Conservation (phyloP, 1,140 invertebrate species). For the Halictus rubicundus region DNA sequence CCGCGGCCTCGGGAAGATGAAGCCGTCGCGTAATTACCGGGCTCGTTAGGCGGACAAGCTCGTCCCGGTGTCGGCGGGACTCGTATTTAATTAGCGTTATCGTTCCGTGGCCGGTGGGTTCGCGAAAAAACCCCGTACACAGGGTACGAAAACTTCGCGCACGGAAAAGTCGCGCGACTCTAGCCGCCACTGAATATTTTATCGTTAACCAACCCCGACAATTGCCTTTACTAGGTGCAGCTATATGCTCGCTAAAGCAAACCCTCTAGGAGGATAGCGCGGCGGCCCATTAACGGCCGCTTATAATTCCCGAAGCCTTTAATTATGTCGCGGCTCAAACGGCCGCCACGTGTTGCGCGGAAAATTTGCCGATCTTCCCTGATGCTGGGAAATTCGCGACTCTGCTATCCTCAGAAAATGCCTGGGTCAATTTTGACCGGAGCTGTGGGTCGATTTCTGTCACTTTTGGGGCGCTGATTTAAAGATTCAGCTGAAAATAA, state of each 20-base stretch:
- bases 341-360: background rate
- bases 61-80: constrained; percentile 70
- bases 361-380: background rate
- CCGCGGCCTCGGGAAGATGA: constrained; percentile 76
- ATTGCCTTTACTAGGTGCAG: background rate
- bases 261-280: background rate
- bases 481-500: no score
- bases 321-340: background rate
- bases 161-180: constrained; percentile 12
- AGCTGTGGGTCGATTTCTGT: no score
- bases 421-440: no score
- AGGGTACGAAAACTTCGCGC: background rate
- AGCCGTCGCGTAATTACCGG: constrained; percentile 79
- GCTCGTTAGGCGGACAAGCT: constrained; percentile 75
- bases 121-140: no score
- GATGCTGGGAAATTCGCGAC: no score
- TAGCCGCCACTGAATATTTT: constrained; percentile 18
- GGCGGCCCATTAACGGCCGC: background rate
- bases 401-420: no score
- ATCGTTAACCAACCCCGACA: background rate
- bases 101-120: constrained; percentile 44
- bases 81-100: constrained; percentile 79
- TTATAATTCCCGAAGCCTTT: constrained; percentile 1
- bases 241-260: background rate
- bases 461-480: no score